Base-by-base conservation (phyloP, 1,140 invertebrate genomes). In the Halesus radiatus region DNA sequence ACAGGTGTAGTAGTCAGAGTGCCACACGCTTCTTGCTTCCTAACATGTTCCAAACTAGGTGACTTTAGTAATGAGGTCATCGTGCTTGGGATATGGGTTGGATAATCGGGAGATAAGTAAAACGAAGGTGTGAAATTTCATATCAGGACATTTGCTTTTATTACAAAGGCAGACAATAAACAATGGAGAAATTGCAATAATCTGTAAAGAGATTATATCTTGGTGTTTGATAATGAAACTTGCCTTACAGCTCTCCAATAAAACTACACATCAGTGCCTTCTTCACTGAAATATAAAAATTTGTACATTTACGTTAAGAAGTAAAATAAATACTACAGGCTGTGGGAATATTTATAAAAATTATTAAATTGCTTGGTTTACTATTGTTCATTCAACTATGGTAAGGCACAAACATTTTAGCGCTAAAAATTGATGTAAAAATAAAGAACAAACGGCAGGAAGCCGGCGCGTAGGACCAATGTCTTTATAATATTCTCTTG, bases 121-220 rank as follows among this genome's bases (percentile, higher is more conserved):
- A 74, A 74, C 54, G 7, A 56, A 16, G 66, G 2, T 58, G 23
- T 52, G 18, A 58, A 80, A 68, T 77, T 77, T 29, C 23, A 76
- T 79, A 77, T 80, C 66, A 78, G 81, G 81, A 82, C 81, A 82
- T 80, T 78, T 78, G 81, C 74, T 76, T 82, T 82, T 74, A 78
- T 82, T 80, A 77, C 52, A 78, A 76, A 80, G 78, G 78, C 78
- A 80, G 74, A 79, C 70, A 82, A 72, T 66, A 81, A 79, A 78
- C 72, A 79, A 81, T 81, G 16, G 58, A 81, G 50, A 81, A 81
- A 76, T 68, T 70, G 54, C 23, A 54, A 60, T 50, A 73, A 70
- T 60, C 52, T 79, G 22, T 23, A 8, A 22, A 22, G 77, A 45
- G 23, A 22, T 62, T 78, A 52, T 78, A 74, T 26, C 58, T 76